Evolutionary conservation across 2,113 vertebrate genomes (phyloP).

Genomic region (Hippocampus barbouri): DNA sequence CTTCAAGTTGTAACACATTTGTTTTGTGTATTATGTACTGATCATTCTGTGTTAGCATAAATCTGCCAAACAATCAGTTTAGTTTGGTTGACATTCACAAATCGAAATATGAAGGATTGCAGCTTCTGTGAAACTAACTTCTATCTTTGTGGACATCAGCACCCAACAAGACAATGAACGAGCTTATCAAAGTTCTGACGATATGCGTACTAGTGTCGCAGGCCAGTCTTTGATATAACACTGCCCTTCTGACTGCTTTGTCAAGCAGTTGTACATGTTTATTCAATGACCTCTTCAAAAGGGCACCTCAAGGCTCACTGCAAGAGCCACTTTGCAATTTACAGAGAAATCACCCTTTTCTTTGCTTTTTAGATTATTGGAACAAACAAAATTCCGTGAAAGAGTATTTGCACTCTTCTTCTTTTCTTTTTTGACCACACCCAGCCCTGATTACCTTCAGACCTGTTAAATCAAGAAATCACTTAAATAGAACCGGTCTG

Average conservation of each 20-base stretch:
- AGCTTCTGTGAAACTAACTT: background rate
- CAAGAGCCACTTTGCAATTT: background rate
- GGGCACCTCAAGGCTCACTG: background rate
- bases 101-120: background rate
- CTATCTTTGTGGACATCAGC: background rate
- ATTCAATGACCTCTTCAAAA: background rate
- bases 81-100: background rate
- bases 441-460: no score
- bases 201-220: background rate
- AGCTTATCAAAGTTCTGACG: background rate
- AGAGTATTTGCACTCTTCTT: no score
- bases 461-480: no score
- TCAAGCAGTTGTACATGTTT: background rate
- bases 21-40: background rate
- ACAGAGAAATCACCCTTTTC: background rate
- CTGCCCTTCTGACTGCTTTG: background rate
- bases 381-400: background rate
- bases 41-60: constrained; percentile 11
- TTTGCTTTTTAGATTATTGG: background rate
- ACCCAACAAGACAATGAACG: background rate
- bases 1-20: background rate
- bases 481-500: no score
- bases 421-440: no score
- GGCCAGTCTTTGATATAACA: background rate
- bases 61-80: background rate